A percentile compares a stretch with the other conserved stretches of the same genome.
These are phyloP conservation scores for Calameuta pallipes DNA, from an alignment of 2,888 invertebrate species.

Conservation along the genomic window DNA sequence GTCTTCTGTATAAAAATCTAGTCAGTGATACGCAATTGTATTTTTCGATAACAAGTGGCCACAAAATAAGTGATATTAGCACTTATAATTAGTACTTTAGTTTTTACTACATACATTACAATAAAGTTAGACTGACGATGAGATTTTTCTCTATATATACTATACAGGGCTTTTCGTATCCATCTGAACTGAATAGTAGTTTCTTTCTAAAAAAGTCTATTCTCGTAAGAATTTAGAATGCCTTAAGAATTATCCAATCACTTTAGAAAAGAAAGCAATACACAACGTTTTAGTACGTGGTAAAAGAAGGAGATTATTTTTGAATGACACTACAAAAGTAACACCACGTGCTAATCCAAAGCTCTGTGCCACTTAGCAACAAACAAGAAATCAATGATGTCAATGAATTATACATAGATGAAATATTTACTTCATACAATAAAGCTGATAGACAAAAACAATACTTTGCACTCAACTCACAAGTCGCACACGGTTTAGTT, in stretches of 20 bases:
- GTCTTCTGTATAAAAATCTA: neutral
- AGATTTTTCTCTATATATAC: too few relatives aligned
- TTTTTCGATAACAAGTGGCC: neutral
- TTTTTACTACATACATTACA: neutral
- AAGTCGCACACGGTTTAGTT: conserved; percentile 9
- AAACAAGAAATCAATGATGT: conserved; percentile 2
- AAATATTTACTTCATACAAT: neutral
- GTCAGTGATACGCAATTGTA: neutral
- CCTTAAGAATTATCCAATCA: neutral
- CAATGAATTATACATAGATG: neutral
- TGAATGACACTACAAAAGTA: neutral
- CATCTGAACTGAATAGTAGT: neutral
- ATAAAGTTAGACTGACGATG: neutral
- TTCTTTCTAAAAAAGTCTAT: neutral
- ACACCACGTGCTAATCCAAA: neutral
- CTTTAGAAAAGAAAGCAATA: conserved; percentile 15
- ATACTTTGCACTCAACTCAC: conserved; percentile 10
- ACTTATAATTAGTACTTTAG: neutral
- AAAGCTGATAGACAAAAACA: neutral
- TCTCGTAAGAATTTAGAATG: neutral
- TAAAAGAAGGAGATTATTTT: conserved; percentile 40
- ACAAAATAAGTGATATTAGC: neutral
- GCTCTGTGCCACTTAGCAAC: neutral
- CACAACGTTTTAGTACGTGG: conserved; percentile 30
- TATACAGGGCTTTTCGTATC: neutral